These are phyloP conservation scores for Meteorus colon DNA, from an alignment of 2,888 invertebrate species.

Conservation along the genomic window DNA sequence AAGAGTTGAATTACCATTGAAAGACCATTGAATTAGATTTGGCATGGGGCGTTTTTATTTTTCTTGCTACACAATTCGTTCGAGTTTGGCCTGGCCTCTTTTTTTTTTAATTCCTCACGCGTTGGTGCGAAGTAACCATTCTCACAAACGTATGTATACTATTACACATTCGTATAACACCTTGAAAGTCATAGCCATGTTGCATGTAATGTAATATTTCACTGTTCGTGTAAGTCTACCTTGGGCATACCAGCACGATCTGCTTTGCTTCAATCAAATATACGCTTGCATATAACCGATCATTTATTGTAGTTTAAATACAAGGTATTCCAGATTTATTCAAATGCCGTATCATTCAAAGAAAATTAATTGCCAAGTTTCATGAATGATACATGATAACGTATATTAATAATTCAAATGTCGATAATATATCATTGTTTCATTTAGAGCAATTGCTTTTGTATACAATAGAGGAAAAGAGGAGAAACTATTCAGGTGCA, in stretches of 20 bases:
- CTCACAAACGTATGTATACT: neutral
- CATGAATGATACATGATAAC: neutral
- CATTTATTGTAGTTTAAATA: neutral
- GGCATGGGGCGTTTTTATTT: neutral
- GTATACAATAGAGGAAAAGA: neutral
- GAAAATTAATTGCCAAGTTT: neutral
- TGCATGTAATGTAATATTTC: conserved; percentile 35
- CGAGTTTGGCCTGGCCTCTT: neutral
- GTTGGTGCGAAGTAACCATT: neutral
- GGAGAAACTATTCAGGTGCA: neutral
- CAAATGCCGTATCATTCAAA: neutral
- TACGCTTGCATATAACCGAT: neutral
- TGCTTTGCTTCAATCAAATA: neutral
- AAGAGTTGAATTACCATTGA: too few relatives aligned
- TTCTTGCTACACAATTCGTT: neutral
- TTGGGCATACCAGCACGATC: conserved; percentile 40
- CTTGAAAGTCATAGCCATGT: conserved; percentile 34
- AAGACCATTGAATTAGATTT: neutral
- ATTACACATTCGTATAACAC: neutral
- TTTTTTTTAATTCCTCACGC: neutral
- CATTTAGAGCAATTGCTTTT: neutral
- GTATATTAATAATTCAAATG: neutral
- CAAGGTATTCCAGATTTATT: neutral
- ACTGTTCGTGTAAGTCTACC: conserved; percentile 32
- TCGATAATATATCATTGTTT: neutral